Base-by-base conservation (phyloP, 1,140 invertebrate species). In the Drosophila simulans region DNA sequence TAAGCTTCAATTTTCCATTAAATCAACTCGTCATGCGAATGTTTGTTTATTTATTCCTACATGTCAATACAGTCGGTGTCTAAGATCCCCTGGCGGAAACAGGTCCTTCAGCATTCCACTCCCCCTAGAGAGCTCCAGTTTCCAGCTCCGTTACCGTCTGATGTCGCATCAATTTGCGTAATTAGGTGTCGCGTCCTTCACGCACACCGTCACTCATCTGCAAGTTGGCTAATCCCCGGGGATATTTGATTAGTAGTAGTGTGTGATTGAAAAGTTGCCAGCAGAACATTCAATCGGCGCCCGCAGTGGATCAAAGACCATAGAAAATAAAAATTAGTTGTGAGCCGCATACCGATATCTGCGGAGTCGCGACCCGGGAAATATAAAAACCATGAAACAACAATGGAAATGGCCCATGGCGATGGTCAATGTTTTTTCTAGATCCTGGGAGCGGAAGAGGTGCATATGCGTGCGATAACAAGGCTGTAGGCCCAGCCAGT, bases 301-400 rank as follows among this genome's bases (percentile, higher is more conserved):
- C 43, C 20, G 75, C 34, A 57, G 57, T 40, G 35, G 54, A 25
- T 31, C 34, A 51, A 51, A 55, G 39, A 35, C 15, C 60, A 68
- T 68, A 46, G 13, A 3, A 62, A 76, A 76, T 8, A 62, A 69
- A 76, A 77, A 77, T 77, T 76, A 62, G 72, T 76, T 77, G 46
- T 43, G 46, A 27, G 43, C 34, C 56, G 25, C 53, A 40, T 59
- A 37, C 5, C 56, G 64, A 76, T 76, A 64, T 40, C 45, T 22
- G 43, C 35, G 27, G 20, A 48, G 48, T 20, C 68, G 55, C 51
- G 72, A 52, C 70, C 39, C 34, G 27, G 31, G 35, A 64, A 49
- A 57, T 53, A 75, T 75, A 60, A 69, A 75, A 77, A 10, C 31
- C 72, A 75, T 75, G 59, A 69, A 75, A 77, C 72, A 75, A 76